Percentiles rank a stretch among this genome's conserved stretches.
Evolutionary conservation across 2,797 vertebrate genomes (phyloP).

Genomic region (Macroramphosus scolopax): DNA sequence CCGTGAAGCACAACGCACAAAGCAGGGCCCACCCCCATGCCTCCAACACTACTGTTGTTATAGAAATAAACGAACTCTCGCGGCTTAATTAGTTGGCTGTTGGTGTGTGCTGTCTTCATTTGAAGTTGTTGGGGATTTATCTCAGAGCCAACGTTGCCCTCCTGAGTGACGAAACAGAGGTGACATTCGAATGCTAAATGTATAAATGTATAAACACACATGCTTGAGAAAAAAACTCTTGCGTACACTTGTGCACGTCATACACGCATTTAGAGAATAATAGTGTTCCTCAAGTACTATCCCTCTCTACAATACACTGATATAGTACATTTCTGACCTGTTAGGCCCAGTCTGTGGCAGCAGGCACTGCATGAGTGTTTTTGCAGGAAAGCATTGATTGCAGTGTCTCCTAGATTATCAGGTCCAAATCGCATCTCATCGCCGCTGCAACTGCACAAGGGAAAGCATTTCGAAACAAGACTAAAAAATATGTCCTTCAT

Average conservation of each 20-base stretch:
- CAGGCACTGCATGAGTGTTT: slow-evolving; percentile 89
- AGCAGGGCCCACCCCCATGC: slow-evolving; percentile 74
- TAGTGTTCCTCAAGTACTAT: neutral
- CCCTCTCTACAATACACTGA: neutral
- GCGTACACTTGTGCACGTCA: slow-evolving; percentile 5
- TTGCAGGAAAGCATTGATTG: slow-evolving; percentile 87
- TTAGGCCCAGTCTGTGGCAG: slow-evolving; percentile 86
- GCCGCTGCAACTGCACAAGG: slow-evolving; percentile 34
- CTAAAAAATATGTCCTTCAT: too few species aligned
- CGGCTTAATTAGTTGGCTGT: slow-evolving; percentile 74
- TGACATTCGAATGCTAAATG: slow-evolving; percentile 53
- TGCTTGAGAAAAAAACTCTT: slow-evolving; percentile 4
- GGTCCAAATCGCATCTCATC: slow-evolving; percentile 90
- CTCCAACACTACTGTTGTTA: slow-evolving; percentile 74
- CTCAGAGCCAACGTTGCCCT: slow-evolving; percentile 62
- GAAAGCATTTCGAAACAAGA: slow-evolving; percentile 11
- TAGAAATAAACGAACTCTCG: slow-evolving; percentile 71
- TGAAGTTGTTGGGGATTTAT: slow-evolving; percentile 71
- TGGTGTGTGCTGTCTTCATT: slow-evolving; percentile 63
- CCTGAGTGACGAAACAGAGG: slow-evolving; percentile 65
- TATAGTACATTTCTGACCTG: slow-evolving; percentile 72
- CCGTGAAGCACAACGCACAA: slow-evolving; percentile 74
- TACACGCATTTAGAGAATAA: slow-evolving; percentile 17
- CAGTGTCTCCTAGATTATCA: slow-evolving; percentile 88
- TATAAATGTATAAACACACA: slow-evolving; percentile 21